Evolutionary conservation across 2,113 vertebrate species (phyloP).

Genomic region (Danio rerio): GRCz12tu NC_133188.1:35217501-35218000

Average conservation of each 20-base stretch:
- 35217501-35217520: slow-evolving; percentile 69
- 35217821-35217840: slow-evolving; percentile 89
- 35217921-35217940: slow-evolving; percentile 74
- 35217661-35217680: slow-evolving; percentile 52
- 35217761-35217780: slow-evolving; percentile 94
- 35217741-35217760: slow-evolving; percentile 87
- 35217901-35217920: slow-evolving; percentile 58
- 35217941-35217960: slow-evolving; percentile 95
- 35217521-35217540: slow-evolving; percentile 65
- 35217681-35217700: slow-evolving; percentile 65
- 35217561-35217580: slow-evolving; percentile 73
- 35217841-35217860: slow-evolving; percentile 85
- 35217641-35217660: slow-evolving; percentile 78
- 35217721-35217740: slow-evolving; percentile 82
- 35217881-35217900: slow-evolving; percentile 65
- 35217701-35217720: slow-evolving; percentile 66
- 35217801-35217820: slow-evolving; percentile 83
- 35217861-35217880: slow-evolving; percentile 75
- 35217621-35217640: slow-evolving; percentile 73
- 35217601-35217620: slow-evolving; percentile 65
- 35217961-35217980: slow-evolving; percentile 90
- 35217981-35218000: slow-evolving; percentile 95
- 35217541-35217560: slow-evolving; percentile 71
- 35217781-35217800: slow-evolving; percentile 83
- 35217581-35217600: slow-evolving; percentile 75